Conservation (phyloP, 2,888 invertebrate species). For the Xanthia togata region DNA sequence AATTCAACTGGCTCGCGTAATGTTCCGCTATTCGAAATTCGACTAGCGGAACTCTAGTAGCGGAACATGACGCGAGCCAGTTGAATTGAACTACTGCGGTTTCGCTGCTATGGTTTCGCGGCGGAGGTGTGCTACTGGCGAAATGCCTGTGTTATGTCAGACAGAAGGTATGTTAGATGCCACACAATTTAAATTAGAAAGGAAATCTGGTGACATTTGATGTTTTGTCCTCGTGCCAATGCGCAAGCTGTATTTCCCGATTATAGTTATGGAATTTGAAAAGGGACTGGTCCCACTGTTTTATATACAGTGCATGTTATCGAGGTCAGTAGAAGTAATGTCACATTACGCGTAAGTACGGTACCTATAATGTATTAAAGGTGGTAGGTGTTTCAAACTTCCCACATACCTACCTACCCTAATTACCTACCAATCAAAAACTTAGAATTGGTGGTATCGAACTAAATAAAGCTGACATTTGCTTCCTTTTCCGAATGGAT, state of each 20-base stretch:
- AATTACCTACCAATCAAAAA: not conserved
- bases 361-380: not conserved
- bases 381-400: not conserved
- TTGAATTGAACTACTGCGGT: too few species aligned
- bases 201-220: not conserved
- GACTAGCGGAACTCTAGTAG: too few species aligned
- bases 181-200: not conserved
- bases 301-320: constrained; percentile 7
- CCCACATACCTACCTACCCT: too few species aligned
- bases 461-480: not conserved
- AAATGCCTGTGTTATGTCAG: not conserved
- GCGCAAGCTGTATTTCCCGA: constrained; percentile 7
- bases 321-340: constrained; percentile 11
- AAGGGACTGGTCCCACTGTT: constrained; percentile 8
- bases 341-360: not conserved
- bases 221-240: constrained; percentile 6
- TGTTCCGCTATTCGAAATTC: too few species aligned
- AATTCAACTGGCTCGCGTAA: too few species aligned
- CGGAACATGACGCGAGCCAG: too few species aligned
- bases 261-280: constrained; percentile 2
- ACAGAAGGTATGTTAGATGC: not conserved
- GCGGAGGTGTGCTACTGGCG: too few species aligned
- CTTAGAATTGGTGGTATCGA: not conserved
- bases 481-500: not conserved
- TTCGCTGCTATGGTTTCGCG: too few species aligned